A percentile compares a stretch with the other conserved stretches of the same genome.
These are phyloP conservation scores for Schizothorax lantsangensis DNA, from an alignment of 2,797 vertebrate genomes.

Conservation along the genomic window DNA sequence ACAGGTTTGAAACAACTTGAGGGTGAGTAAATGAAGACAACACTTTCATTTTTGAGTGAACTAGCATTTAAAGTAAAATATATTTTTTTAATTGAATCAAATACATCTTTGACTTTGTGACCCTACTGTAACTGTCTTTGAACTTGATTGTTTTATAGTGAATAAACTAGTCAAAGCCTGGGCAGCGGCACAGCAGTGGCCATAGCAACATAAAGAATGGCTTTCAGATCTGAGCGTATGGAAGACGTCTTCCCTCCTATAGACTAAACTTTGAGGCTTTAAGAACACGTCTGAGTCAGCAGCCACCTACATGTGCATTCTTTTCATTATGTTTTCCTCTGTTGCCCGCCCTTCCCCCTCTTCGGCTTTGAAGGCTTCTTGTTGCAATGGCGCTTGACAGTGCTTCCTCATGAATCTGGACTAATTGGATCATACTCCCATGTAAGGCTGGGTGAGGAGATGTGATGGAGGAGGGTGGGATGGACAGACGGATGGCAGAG, in stretches of 20 bases:
- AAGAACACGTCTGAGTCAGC: conserved; percentile 36
- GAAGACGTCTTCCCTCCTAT: not conserved
- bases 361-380: conserved; percentile 49
- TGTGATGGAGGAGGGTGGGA: conserved; percentile 29
- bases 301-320: conserved; percentile 22
- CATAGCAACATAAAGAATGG: not conserved
- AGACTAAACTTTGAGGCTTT: conserved; percentile 14
- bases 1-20: not conserved
- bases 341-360: conserved; percentile 33
- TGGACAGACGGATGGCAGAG: not conserved
- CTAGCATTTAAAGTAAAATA: too few relatives aligned
- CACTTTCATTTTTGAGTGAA: not conserved
- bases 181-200: not conserved
- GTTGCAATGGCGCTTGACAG: conserved; percentile 33
- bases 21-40: not conserved
- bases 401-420: conserved; percentile 54
- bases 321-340: conserved; percentile 40
- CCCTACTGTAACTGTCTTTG: not conserved
- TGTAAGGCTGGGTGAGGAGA: conserved; percentile 39
- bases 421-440: conserved; percentile 59
- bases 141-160: not conserved
- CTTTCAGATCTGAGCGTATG: not conserved
- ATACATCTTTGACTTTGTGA: not conserved
- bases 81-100: too few relatives aligned
- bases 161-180: not conserved